Base-by-base conservation (phyloP, 2,797 vertebrate genomes). In the Salarias fasciatus region DNA sequence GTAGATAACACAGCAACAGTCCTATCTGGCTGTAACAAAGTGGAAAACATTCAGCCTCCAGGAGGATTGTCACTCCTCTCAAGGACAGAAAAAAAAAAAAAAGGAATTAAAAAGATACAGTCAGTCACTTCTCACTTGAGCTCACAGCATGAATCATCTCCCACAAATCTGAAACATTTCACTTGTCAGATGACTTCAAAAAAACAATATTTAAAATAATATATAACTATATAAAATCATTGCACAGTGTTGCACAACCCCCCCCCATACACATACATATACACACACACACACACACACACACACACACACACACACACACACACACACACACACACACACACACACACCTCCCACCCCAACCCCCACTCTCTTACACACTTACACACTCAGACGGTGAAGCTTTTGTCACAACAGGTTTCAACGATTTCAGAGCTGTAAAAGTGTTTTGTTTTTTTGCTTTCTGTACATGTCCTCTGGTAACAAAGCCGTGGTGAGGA, bases 381-480 rank as follows among this genome's bases (percentile, higher is more conserved):
- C 9, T 6, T 35, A 67, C 18, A 63, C 13, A 51, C 30, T 28
- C 31, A 54, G 24, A 24, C 2, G 6, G 4, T 12, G 18, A 45
- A 63, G 63, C 43, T 15, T 63, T 52, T 77, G 63, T 75, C 69
- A 67, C 43, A 52, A 77, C 59, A 65, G 61, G 75, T 74, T 61
- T 56, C 30, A 52, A 51, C 42, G 36, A 67, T 70, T 75, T 74
- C 9, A 52, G 14, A 41, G 46, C 53, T 52, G 59, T 69, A 47
- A 61, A 72, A 45, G 41, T 8, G 41, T 68, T 53, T 36, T 53
- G 18, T 24, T 24, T 24, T 24, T 24, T 24, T 24, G 18, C 7
- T 54, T 18, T 62, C 35, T 33, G 35, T 70, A 42, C 56, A 61
- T 10, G 37, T 63, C 50, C 60, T 75, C 72, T 44, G 53, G 52